Evolutionary conservation across 2,888 invertebrate species (phyloP).

Genomic region (Rugalucina vietnamica): DNA sequence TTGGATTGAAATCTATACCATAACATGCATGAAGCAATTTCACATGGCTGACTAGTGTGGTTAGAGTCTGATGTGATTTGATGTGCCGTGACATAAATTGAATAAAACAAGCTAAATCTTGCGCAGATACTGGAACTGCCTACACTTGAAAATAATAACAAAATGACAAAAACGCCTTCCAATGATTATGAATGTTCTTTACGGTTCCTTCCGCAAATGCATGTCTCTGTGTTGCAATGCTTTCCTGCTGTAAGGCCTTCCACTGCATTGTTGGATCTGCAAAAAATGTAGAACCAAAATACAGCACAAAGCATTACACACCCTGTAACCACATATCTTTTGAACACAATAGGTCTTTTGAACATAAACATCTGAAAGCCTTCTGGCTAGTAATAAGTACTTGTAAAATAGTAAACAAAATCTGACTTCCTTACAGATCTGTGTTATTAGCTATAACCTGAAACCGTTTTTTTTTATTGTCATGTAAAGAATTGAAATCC

Average conservation of each 20-base stretch:
- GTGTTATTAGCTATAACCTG: not conserved
- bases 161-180: not conserved
- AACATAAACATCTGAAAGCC: too few relatives aligned
- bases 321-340: not conserved
- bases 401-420: too few relatives aligned
- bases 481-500: not conserved
- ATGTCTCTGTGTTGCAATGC: not conserved
- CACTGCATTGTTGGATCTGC: constrained; percentile 1
- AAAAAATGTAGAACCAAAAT: not conserved
- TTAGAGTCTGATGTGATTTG: not conserved
- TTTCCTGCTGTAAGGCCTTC: not conserved
- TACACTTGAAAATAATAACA: not conserved
- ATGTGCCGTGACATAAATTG: not conserved
- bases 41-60: not conserved
- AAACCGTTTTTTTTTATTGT: not conserved
- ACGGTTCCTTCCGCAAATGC: not conserved
- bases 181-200: not conserved
- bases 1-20: not conserved
- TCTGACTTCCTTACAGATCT: not conserved
- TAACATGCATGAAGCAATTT: not conserved
- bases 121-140: not conserved
- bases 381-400: too few relatives aligned
- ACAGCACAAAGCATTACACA: not conserved
- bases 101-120: not conserved
- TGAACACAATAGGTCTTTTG: too few relatives aligned